These are phyloP conservation scores for Cydia pomonella DNA, from an alignment of 1,140 invertebrate genomes.

Conservation along the genomic window DNA sequence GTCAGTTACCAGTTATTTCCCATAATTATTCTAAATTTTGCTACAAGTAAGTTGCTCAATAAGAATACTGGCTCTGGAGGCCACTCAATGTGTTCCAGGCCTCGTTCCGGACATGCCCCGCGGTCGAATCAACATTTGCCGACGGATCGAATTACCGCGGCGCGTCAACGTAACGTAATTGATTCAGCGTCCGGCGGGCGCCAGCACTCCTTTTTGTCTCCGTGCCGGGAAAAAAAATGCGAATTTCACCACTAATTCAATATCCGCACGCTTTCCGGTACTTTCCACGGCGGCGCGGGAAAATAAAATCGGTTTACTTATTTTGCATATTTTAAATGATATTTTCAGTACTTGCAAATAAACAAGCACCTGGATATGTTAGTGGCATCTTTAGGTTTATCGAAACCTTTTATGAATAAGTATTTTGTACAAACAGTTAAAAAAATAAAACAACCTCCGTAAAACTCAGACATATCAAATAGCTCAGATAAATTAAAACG, in stretches of 20 bases:
- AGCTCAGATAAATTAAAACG: too few species aligned
- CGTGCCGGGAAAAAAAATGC: slow-evolving; percentile 56
- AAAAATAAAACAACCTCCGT: too few species aligned
- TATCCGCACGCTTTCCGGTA: slow-evolving; percentile 54
- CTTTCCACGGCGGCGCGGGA: slow-evolving; percentile 34
- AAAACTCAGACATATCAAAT: too few species aligned
- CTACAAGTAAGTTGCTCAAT: too few species aligned
- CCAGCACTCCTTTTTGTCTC: slow-evolving; percentile 63
- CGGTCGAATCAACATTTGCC: slow-evolving; percentile 75
- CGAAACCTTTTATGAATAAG: too few species aligned
- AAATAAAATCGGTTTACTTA: slow-evolving; percentile 27
- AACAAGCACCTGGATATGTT: background rate
- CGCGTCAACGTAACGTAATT: slow-evolving; percentile 71
- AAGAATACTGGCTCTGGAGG: background rate
- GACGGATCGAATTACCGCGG: slow-evolving; percentile 69
- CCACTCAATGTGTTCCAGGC: slow-evolving; percentile 21
- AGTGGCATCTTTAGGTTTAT: background rate
- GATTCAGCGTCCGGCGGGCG: slow-evolving; percentile 63
- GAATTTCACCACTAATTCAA: slow-evolving; percentile 72
- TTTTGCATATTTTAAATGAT: slow-evolving; percentile 3
- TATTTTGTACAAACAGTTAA: too few species aligned
- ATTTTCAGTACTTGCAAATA: background rate
- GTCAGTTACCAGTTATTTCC: too few species aligned
- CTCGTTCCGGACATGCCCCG: slow-evolving; percentile 48
- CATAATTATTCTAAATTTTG: too few species aligned